These are phyloP conservation scores for Corythornis leucogaster DNA, from an alignment of 2,797 vertebrate genomes.

Conservation along the genomic window DNA sequence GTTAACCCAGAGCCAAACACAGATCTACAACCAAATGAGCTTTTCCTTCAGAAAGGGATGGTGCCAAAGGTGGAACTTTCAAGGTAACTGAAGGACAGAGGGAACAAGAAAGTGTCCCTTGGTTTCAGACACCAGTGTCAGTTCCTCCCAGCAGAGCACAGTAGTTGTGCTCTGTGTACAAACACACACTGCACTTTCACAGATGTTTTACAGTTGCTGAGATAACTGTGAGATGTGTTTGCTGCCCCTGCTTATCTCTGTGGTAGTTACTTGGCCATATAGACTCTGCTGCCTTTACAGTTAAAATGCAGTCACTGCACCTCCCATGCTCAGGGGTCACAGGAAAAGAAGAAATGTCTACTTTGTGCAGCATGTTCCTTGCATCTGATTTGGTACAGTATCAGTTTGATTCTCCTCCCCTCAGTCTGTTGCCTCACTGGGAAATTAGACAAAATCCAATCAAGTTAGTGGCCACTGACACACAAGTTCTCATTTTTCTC, in stretches of 20 bases:
- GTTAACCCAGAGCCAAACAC: neutral
- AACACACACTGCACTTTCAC: neutral
- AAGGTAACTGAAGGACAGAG: neutral
- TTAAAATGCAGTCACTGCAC: neutral
- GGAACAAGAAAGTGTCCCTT: neutral
- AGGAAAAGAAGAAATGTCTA: neutral
- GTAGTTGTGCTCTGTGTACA: neutral
- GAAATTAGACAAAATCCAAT: neutral
- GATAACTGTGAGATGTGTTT: neutral
- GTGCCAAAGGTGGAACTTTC: neutral
- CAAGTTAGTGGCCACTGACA: neutral
- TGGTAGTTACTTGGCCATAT: neutral
- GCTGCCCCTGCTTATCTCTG: neutral
- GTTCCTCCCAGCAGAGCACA: neutral
- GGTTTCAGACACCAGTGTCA: neutral
- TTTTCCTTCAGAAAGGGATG: neutral
- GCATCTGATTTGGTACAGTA: neutral
- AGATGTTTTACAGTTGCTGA: neutral
- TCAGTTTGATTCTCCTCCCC: neutral
- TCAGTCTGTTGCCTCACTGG: neutral
- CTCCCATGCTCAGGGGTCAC: neutral
- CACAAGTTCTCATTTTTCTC: neutral
- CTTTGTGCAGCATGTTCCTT: neutral
- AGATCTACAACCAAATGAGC: neutral
- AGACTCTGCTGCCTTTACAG: neutral